Evolutionary conservation across 2,113 vertebrate species (phyloP).

Genomic region (Oriolus oriolus): DNA sequence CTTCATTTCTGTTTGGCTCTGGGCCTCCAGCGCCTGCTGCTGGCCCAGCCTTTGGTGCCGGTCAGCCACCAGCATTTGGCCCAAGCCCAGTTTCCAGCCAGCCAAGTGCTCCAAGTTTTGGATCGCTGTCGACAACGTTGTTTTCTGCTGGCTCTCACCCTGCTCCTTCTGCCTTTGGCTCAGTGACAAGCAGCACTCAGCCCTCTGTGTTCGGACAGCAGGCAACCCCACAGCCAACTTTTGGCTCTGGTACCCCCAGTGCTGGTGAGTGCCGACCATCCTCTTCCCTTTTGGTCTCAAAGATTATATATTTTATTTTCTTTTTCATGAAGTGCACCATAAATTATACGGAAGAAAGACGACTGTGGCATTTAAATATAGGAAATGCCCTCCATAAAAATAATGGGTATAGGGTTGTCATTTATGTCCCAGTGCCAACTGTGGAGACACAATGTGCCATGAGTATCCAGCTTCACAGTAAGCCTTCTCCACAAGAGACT

Average conservation of each 20-base stretch:
- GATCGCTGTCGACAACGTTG: constrained; percentile 68
- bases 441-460: background rate
- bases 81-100: constrained; percentile 74
- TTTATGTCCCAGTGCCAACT: background rate
- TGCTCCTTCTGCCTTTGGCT: constrained; percentile 79
- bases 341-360: background rate
- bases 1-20: constrained; percentile 82
- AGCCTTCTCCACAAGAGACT: background rate
- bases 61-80: constrained; percentile 82
- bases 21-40: constrained; percentile 57
- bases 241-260: constrained; percentile 77
- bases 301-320: rapidly evolving
- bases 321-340: background rate
- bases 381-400: background rate
- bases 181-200: constrained; percentile 78
- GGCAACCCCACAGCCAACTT: constrained; percentile 72
- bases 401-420: background rate
- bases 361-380: background rate
- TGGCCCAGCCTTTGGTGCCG: constrained; percentile 77
- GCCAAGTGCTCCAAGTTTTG: constrained; percentile 76
- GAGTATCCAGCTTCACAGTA: background rate
- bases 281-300: background rate
- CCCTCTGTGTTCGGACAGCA: constrained; percentile 84
- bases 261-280: constrained; percentile 66
- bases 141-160: constrained; percentile 79